Base-by-base conservation (phyloP, 2,888 invertebrate genomes). In the Parapristionchus giblindavisi region DNA sequence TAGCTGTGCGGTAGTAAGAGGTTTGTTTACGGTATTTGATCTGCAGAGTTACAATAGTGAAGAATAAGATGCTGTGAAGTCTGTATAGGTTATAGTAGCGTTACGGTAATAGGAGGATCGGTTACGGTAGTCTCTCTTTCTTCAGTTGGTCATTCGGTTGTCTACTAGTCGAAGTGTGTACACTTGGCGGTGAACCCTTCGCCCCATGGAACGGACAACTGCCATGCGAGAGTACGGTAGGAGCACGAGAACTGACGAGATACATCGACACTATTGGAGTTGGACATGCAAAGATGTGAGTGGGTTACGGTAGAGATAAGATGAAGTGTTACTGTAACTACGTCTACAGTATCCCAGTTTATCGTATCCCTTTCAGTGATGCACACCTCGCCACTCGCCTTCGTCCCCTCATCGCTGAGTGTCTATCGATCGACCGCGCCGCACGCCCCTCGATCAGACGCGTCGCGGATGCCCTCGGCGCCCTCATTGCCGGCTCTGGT, bases 251-350 rank as follows among this genome's bases (percentile, higher is more conserved):
- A 29, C 29, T 54, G 21, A 27, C 24, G 21, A 54, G 70, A 29
- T 24, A 56, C 11, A 27, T 68, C 34, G 40, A 56, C 40, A 38
- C n/a, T 17, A 27, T 54, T 29, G 56, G 70, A 54, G 70, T 71
- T 38, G 56, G 70, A 56, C 70, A 71, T 24, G 56, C 70, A n/a
- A 71, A 71, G 56, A 71, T 71, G 70, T 71, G 70, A 71, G 70
- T 68, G 6, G 58, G 21, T 4, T 24, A n/a, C 29, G 27, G 40
- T 17, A 65, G 43, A 32, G n/a, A n/a, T n/a, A n/a, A 43, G 17
- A 43, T 43, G 17, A 17, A 43, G 43, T 43, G 17, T 43, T 43
- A 43, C 8, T 14, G 8, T 14, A 17, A 43, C 11, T 43, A 17
- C 8, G 43, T 43, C 43, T 43, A 43, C 17, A 40, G 27, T 56